Conservation (phyloP, 1,140 invertebrate species). For the Planococcus citri region DNA sequence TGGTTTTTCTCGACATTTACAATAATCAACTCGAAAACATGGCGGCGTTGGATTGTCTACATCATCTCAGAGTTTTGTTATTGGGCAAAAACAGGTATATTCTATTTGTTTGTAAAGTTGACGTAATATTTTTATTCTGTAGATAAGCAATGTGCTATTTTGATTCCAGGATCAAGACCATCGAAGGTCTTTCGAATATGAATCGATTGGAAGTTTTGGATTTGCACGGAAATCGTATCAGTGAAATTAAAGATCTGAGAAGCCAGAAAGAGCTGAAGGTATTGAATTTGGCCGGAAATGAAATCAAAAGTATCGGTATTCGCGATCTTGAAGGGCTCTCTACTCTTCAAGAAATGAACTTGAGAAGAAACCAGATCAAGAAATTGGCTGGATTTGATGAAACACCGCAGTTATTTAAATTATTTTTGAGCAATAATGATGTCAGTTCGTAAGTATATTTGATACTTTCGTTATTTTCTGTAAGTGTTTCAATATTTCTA, state of each 20-base stretch:
- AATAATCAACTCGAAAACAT: conserved; percentile 86
- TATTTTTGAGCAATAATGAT: conserved; percentile 78
- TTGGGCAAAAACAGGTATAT: conserved; percentile 70
- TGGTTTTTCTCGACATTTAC: conserved; percentile 82
- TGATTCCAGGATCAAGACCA: conserved; percentile 50
- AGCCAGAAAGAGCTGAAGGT: conserved; percentile 61
- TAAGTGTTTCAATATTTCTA: neutral
- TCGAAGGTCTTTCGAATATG: conserved; percentile 58
- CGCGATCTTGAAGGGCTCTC: conserved; percentile 61
- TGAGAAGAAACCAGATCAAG: conserved; percentile 69
- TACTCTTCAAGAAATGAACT: conserved; percentile 70
- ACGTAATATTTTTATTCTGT: no score
- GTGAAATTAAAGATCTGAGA: conserved; percentile 46
- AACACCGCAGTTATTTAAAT: conserved; percentile 62
- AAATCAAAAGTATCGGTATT: conserved; percentile 56
- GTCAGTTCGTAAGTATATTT: conserved; percentile 47
- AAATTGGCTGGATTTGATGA: conserved; percentile 67
- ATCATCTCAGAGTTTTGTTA: conserved; percentile 66
- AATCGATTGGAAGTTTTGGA: conserved; percentile 75
- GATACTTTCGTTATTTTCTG: neutral
- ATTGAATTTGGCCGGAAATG: conserved; percentile 81
- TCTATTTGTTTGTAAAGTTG: no score
- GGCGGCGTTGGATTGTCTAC: conserved; percentile 54
- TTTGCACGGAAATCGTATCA: conserved; percentile 78
- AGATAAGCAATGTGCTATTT: no score